Evolutionary conservation across 2,797 vertebrate species (phyloP), one percentile per base, ranked within the genome.

Genomic region (Spondyliosoma cantharus): DNA sequence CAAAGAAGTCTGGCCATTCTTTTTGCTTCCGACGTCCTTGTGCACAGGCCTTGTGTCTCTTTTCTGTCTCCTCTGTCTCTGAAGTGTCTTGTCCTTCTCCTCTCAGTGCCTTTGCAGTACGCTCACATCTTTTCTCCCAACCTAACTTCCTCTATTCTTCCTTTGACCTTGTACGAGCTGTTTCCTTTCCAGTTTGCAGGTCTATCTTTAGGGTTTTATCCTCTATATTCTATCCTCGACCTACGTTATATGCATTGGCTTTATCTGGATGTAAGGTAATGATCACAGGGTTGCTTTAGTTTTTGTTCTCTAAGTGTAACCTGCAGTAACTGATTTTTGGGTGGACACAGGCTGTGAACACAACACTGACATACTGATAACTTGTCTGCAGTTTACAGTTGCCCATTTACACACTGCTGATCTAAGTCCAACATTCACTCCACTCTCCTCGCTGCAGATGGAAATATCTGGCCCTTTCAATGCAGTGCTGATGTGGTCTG

Each of bases 41-140:
- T 63, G 29, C 29, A 12, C 5, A 22, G 37, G 17, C 57, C 24
- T 48, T 22, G 6, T 32, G 22, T 45, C 63, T 15, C 29, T 54
- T 49, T 50, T 42, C 20, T 52, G 8, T 24, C 22, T 68, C 42
- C 16, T 70, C 15, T 52, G 8, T 17, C 17, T 56, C 14, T 37
- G 3, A 29, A n/a, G 32, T 62, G 50, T 63, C 29, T n/a, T 25
- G 4, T 29, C 29, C 3, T 58, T 32, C 59, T 78, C 42, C 58
- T 69, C 27, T 78, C 37, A 64, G 0, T 4, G 59, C 27, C 16
- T 54, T 29, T 54, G 32, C 14, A 76, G 50, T 71, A 14, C 48
- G 56, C 27, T 76, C 62, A 32, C 49, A 60, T 76, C 58, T 68
- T 37, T 32, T 56, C 22, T 74, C 32, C 29, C 43, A 69, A 78